These are phyloP conservation scores for Antidorcas marsupialis DNA, from an alignment of 2,113 vertebrate genomes.

Conservation along the genomic window DNA sequence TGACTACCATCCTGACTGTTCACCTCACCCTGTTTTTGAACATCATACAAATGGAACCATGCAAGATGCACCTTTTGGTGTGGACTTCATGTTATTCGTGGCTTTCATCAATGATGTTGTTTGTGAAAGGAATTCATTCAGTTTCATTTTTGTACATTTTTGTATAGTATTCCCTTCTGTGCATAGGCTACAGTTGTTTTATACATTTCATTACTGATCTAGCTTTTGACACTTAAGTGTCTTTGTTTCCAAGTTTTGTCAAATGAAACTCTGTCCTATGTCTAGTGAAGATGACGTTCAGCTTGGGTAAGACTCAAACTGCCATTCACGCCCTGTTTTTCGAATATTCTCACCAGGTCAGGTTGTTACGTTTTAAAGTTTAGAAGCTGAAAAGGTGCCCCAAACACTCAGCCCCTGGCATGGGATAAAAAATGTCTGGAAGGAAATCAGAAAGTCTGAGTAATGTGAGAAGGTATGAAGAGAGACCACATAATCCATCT, in stretches of 20 bases:
- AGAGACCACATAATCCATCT: background rate
- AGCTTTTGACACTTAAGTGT: background rate
- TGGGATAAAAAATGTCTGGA: background rate
- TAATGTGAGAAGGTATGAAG: background rate
- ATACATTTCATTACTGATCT: background rate
- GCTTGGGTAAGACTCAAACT: background rate
- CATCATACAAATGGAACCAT: background rate
- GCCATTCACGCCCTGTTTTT: background rate
- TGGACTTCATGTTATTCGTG: background rate
- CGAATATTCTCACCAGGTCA: background rate
- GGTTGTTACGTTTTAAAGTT: background rate
- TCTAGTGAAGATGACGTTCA: background rate
- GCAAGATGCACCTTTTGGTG: background rate
- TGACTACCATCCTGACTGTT: background rate
- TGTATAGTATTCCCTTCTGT: background rate
- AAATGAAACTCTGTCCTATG: background rate
- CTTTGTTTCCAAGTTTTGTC: background rate
- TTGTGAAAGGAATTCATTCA: background rate
- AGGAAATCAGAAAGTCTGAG: background rate
- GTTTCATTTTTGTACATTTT: background rate
- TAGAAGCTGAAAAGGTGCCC: background rate
- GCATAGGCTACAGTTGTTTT: background rate
- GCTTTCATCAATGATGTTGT: background rate
- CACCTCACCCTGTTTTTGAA: background rate
- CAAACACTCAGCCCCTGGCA: background rate